Evolutionary conservation across 2,888 invertebrate species (phyloP).

Genomic region (Papilio elwesi): DNA sequence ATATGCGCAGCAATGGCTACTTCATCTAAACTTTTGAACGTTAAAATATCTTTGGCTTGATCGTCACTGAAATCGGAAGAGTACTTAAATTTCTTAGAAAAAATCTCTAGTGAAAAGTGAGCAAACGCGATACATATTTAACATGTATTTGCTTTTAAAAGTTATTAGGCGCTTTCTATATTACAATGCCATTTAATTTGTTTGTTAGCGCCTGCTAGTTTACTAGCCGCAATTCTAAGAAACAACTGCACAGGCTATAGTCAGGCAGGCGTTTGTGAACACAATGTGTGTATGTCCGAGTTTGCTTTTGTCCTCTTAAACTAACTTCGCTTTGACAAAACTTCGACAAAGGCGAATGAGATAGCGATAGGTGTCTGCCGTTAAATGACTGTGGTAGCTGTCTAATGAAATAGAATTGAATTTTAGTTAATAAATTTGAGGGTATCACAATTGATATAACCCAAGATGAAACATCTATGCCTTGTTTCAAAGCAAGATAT

Average conservation of each 20-base stretch:
- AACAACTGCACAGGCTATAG: conserved; percentile 3
- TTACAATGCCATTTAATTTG: not conserved
- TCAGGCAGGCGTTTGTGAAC: conserved; percentile 20
- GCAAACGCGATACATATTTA: not conserved
- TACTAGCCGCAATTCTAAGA: conserved; percentile 26
- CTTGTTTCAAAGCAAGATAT: no score
- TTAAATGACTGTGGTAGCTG: conserved; percentile 16
- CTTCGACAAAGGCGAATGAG: conserved; percentile 31
- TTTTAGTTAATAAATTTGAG: no score
- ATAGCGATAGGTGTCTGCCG: conserved; percentile 28
- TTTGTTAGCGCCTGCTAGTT: conserved; percentile 29
- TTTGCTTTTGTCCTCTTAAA: conserved; percentile 25
- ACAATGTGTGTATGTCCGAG: conserved; percentile 8
- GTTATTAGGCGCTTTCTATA: not conserved
- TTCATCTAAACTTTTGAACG: no score
- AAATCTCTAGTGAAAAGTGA: no score
- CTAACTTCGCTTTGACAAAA: conserved; percentile 39
- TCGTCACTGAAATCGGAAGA: no score
- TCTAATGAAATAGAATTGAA: conserved; percentile 8
- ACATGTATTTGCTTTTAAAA: not conserved
- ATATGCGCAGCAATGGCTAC: no score
- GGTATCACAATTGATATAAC: not conserved
- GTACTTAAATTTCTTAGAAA: no score
- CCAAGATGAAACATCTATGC: not conserved
- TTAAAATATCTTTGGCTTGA: no score